Evolutionary conservation across 2,888 invertebrate genomes (phyloP), one percentile per base, ranked within the genome.

Genomic region (Tiliacea citrago): DNA sequence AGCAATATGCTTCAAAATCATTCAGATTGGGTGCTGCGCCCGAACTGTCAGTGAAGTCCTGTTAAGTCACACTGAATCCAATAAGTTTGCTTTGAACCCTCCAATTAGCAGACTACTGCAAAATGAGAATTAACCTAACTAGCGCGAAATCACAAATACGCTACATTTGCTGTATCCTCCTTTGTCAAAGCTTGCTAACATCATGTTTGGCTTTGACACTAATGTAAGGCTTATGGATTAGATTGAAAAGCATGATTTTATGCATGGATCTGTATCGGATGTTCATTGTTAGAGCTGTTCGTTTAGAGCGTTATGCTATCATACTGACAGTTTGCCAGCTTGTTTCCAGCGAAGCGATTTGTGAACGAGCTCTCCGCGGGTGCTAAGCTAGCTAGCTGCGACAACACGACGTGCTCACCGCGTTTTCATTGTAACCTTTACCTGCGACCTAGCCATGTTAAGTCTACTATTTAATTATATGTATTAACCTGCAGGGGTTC

Each of bases 171-270:
- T 35, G 18, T 35, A 71, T 71, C 18, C n/a, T 71, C 18, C n/a
- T 18, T 13, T 24, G 13, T 45, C 21, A 72, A 72, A 47, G 24
- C 55, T 42, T 13, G 6, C 72, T 21, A 10, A n/a, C 7, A 55
- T 16, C 13, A 71, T 45, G 45, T 35, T 39, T 67, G 16, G 47
- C 29, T 55, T 57, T 57, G 58, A 8, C 5, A 5, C 47, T 77
- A 61, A 49, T 61, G n/a, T 63, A 16, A 49, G 42, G 57, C n/a
- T 63, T 71, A 67, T 16, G 9, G 24, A 18, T 49, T 42, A 13
- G 24, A 68, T 49, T 62, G 60, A 63, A 65, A 76, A 75, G 57
- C 39, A 49, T 81, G 47, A 79, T 79, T 75, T 75, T 62, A 79
- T 81, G 82, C 82, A 81, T 75, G 47, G n/a, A 49, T 49, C 45